Conservation (phyloP, 2,797 vertebrate species). For the Crypturellus tataupa region DNA sequence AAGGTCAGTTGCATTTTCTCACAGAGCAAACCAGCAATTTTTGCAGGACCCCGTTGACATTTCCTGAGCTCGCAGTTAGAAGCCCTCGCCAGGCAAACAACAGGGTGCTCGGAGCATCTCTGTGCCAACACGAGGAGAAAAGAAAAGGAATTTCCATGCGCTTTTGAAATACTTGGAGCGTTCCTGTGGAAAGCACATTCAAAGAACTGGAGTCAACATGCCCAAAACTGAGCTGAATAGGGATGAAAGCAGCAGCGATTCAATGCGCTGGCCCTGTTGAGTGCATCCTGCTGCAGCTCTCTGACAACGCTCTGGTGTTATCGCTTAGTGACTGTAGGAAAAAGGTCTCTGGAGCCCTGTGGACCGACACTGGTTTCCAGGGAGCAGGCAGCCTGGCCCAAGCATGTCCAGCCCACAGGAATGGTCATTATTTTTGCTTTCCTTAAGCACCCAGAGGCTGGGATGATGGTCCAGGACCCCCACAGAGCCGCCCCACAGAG, state of each 20-base stretch:
- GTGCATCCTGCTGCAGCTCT: neutral
- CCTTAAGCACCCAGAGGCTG: neutral
- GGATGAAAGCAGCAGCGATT: slow-evolving; percentile 8
- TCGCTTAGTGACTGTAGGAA: neutral
- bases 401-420: neutral
- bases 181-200: neutral
- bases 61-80: neutral
- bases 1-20: slow-evolving; percentile 26
- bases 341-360: neutral
- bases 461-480: accelerated
- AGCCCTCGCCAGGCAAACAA: neutral
- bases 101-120: neutral
- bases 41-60: neutral
- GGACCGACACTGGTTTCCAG: neutral
- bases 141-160: neutral
- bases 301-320: neutral
- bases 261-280: neutral
- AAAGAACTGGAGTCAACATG: neutral
- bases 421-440: neutral
- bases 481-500: neutral
- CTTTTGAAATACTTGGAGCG: slow-evolving; percentile 2
- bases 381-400: neutral
- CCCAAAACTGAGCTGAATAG: neutral
- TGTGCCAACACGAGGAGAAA: neutral
- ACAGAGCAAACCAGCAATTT: slow-evolving; percentile 12